A percentile compares a stretch with the other conserved stretches of the same genome.
phyloP scores from a whole-genome alignment of 1,140 invertebrate genomes.

The Orchesella cincta region DNA sequence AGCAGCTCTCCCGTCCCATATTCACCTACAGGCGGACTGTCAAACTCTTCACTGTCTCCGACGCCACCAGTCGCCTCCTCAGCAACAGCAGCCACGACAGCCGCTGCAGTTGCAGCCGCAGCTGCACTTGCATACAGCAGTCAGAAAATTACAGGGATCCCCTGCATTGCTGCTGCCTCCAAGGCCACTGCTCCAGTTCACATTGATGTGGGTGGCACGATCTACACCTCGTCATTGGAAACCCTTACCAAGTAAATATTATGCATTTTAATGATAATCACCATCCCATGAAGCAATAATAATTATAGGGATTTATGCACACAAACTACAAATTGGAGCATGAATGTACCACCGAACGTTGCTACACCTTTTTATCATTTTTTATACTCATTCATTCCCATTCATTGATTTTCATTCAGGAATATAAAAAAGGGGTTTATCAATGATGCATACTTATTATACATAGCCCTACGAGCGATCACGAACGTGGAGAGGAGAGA shows the following conservation, averaged over 20 bases:
- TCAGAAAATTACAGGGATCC: slow-evolving; percentile 75
- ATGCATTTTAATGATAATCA: too few species aligned
- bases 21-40: slow-evolving; percentile 64
- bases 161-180: slow-evolving; percentile 86
- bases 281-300: too few species aligned
- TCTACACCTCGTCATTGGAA: slow-evolving; percentile 93
- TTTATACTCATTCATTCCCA: background rate
- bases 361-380: background rate
- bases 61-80: slow-evolving; percentile 57
- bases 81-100: slow-evolving; percentile 23
- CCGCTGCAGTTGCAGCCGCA: background rate
- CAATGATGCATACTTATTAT: background rate
- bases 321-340: too few species aligned
- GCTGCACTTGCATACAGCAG: slow-evolving; percentile 59
- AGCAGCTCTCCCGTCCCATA: slow-evolving; percentile 66
- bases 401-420: background rate
- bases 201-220: slow-evolving; percentile 94
- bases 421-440: background rate
- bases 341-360: too few species aligned
- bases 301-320: background rate
- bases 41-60: slow-evolving; percentile 67
- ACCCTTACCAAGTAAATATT: slow-evolving; percentile 84
- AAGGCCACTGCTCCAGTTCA: slow-evolving; percentile 93
- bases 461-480: background rate
- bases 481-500: background rate